Evolutionary conservation across 2,888 invertebrate species (phyloP).

Genomic region (Agriotes lineatus): DNA sequence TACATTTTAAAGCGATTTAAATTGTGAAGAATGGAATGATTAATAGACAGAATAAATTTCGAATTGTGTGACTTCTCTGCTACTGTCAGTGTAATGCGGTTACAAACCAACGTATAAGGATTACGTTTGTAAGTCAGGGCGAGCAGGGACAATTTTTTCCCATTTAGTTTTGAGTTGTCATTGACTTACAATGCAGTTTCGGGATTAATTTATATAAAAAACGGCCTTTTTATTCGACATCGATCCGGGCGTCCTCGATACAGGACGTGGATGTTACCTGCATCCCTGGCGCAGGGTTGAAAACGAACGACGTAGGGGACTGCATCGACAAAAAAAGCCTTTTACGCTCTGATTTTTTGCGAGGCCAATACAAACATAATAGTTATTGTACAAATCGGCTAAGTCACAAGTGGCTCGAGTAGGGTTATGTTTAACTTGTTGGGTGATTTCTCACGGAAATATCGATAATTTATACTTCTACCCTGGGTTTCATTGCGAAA

Average conservation of each 20-base stretch:
- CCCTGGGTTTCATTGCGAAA: conserved; percentile 9
- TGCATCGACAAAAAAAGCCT: conserved; percentile 43
- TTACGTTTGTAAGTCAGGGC: conserved; percentile 60
- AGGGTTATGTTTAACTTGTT: conserved; percentile 59
- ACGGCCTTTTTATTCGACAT: conserved; percentile 32
- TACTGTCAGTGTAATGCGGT: conserved; percentile 56
- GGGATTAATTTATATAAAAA: conserved; percentile 56
- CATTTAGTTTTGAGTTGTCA: conserved; percentile 61
- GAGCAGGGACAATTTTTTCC: conserved; percentile 57
- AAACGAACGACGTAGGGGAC: conserved; percentile 51
- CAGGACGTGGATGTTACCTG: conserved; percentile 30
- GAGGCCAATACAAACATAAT: conserved; percentile 61
- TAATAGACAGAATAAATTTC: conserved; percentile 43
- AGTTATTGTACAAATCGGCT: conserved; percentile 64
- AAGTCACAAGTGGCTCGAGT: conserved; percentile 61
- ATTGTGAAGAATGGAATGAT: conserved; percentile 38
- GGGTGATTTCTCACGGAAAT: conserved; percentile 55
- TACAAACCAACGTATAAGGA: conserved; percentile 62
- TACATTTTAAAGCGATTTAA: conserved; percentile 38
- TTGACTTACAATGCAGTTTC: conserved; percentile 62
- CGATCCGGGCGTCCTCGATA: conserved; percentile 21
- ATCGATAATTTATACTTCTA: conserved; percentile 39
- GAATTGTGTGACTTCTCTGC: conserved; percentile 27
- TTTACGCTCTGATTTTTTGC: conserved; percentile 56
- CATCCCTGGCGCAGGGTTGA: conserved; percentile 33